Percentiles rank a stretch among this genome's conserved stretches.
Evolutionary conservation across 2,113 vertebrate genomes (phyloP).

Genomic region (Antechinus stuartii): DNA sequence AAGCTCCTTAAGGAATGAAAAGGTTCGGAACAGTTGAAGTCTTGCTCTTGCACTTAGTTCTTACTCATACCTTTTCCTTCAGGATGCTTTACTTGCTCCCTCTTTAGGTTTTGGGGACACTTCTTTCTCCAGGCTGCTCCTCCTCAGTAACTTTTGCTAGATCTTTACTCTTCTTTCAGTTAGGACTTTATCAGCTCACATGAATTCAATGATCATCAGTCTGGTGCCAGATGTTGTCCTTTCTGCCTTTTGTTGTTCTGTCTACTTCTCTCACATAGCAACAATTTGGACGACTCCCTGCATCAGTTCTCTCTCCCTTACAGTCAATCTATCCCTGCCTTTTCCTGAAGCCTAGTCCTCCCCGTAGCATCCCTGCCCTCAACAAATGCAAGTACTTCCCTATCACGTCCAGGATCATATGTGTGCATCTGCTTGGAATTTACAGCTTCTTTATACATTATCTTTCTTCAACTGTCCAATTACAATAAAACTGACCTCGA

Average conservation of each 20-base stretch:
- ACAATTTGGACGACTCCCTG: background rate
- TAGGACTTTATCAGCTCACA: background rate
- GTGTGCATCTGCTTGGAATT: background rate
- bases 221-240: background rate
- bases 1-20: background rate
- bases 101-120: background rate
- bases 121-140: background rate
- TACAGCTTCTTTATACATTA: background rate
- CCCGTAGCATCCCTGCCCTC: background rate
- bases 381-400: background rate
- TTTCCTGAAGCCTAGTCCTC: background rate
- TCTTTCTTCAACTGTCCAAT: background rate
- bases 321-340: background rate
- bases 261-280: background rate
- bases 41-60: background rate
- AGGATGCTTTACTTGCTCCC: background rate
- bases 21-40: background rate
- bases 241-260: background rate
- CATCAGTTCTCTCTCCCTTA: background rate
- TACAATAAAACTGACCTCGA: no score
- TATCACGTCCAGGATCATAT: background rate
- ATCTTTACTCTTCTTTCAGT: background rate
- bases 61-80: background rate
- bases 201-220: background rate
- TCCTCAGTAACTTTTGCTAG: background rate